Base-by-base conservation (phyloP, 2,113 vertebrate genomes). In the Vulpes lagopus region DNA sequence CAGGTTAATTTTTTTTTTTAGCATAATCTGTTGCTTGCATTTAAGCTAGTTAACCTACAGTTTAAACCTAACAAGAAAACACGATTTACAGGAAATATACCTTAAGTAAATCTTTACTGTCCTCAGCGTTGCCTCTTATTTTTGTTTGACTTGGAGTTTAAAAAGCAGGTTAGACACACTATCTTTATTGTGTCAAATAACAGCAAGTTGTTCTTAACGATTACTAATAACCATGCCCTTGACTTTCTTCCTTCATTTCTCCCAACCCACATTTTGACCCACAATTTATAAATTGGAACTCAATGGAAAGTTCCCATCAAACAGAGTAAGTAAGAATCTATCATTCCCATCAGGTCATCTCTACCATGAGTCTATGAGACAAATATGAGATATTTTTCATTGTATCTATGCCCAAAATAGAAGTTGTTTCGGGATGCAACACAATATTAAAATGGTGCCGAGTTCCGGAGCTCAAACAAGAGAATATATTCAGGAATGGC, bases 91-190 rank as follows among this genome's bases (percentile, higher is more conserved):
- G 32, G 38, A 69, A 96, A 81, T 9, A 20, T 14, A 59, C 43
- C 86, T 60, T 59, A 35, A 96, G 35, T 65, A 94, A 35, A 71
- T 95, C 22, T 15, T 84, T 86, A 53, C 20, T 83, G 59, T 35
- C 20, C 5, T 89, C 60, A 62, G 14, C 20, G 38, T 97, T 11
- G 20, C 90, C 55, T 62, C 43, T 43, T 43, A 43, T 62, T 96
- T 92, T 96, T 88, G 30, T 81, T 69, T 84, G n/a, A 87, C 64
- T 71, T 91, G 38, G 23, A 82, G 12, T 73, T 87, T 80, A 92
- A 96, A 43, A 90, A 89, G 30, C 9, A 25, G 14, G 11, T 62
- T 84, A 60, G 20, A 60, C 12, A 74, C 10, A 17, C 16, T 60
- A 27, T 12, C 32, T 78, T 76, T 49, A 53, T 16, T 57, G 5